Percentiles rank a stretch among this genome's conserved stretches.
Evolutionary conservation across 2,113 vertebrate genomes (phyloP).

Genomic region (Pelusios castaneus): DNA sequence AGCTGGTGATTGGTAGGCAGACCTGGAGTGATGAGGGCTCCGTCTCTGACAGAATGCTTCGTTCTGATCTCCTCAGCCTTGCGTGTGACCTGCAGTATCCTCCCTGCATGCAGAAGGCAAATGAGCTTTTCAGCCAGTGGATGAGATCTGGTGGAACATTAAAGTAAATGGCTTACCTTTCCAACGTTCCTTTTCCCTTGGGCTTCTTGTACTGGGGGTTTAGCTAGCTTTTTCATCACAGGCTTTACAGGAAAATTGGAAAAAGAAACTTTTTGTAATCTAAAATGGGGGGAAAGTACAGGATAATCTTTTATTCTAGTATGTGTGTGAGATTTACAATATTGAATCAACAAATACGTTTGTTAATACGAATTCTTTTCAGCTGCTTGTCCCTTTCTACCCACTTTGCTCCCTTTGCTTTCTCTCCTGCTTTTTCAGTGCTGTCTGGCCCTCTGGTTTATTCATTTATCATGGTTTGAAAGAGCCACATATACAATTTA

Average conservation of each 20-base stretch:
- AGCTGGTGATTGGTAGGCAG: slow-evolving; percentile 58
- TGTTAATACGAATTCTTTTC: background rate
- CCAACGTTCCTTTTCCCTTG: background rate
- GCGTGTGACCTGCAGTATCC: slow-evolving; percentile 36
- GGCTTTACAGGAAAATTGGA: background rate
- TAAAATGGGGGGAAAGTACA: background rate
- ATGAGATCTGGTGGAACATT: slow-evolving; percentile 44
- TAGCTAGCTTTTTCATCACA: background rate
- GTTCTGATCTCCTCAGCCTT: background rate
- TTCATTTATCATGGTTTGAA: background rate
- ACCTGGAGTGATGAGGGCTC: slow-evolving; percentile 43
- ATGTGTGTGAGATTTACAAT: background rate
- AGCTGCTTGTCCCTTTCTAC: background rate
- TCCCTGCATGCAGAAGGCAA: slow-evolving; percentile 27
- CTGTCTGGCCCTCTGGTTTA: background rate
- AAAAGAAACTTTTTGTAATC: background rate
- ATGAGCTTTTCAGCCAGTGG: slow-evolving; percentile 33
- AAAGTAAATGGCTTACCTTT: slow-evolving; percentile 30
- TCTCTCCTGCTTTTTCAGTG: background rate
- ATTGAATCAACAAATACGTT: background rate
- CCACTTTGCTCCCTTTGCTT: background rate
- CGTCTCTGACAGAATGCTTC: background rate
- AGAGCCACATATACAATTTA: background rate
- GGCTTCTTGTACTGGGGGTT: background rate
- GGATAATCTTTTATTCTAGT: background rate